These are phyloP conservation scores for Agrenia bidenticulata DNA, from an alignment of 2,888 invertebrate genomes.

Conservation along the genomic window DNA sequence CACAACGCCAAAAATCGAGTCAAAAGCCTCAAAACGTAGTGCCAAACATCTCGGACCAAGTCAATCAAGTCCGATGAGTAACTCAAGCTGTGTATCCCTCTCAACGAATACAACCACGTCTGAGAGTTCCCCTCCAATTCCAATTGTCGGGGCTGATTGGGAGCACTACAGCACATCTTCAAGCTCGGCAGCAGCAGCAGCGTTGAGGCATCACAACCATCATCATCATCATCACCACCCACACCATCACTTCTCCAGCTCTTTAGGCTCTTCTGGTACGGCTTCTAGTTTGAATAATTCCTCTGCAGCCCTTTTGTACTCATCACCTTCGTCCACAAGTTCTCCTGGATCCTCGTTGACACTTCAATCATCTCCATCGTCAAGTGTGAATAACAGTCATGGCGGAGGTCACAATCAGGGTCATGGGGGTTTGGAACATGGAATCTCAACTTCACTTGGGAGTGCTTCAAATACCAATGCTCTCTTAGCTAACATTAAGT, in stretches of 20 bases:
- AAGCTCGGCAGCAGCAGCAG: background rate
- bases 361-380: conserved; percentile 36
- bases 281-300: conserved; percentile 7
- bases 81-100: conserved; percentile 12
- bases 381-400: conserved; percentile 13
- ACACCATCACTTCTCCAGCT: conserved; percentile 24
- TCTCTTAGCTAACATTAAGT: conserved; percentile 32
- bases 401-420: conserved; percentile 18
- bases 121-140: conserved; percentile 25
- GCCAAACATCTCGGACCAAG: conserved; percentile 23
- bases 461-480: conserved; percentile 19
- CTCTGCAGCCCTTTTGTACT: conserved; percentile 29
- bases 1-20: conserved; percentile 45
- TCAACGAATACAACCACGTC: conserved; percentile 13
- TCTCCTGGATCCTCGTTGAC: conserved; percentile 35
- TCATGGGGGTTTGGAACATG: conserved; percentile 14
- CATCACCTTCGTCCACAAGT: conserved; percentile 35
- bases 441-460: conserved; percentile 5
- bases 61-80: conserved; percentile 12
- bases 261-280: conserved; percentile 6
- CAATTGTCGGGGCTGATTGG: conserved; percentile 13
- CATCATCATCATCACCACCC: conserved; percentile 31
- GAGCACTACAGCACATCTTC: conserved; percentile 8
- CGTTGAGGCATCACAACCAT: conserved; percentile 14
- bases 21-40: conserved; percentile 26